A percentile compares a stretch with the other conserved stretches of the same genome.
Conservation (phyloP, 2,113 vertebrate species). For the Odontophorus gujanensis region DNA sequence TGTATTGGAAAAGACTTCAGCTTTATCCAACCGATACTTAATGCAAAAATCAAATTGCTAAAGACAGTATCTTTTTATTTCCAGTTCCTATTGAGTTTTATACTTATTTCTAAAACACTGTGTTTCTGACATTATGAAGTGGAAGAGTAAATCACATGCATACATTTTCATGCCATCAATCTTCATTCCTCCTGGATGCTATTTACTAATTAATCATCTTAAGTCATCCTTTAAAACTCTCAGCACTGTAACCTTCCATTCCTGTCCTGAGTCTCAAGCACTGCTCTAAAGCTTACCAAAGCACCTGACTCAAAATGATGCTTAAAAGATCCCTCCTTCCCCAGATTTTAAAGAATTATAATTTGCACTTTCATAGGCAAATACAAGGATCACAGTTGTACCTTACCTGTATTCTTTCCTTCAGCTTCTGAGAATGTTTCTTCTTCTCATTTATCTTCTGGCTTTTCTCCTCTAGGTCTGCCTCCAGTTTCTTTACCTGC, state of each 20-base stretch:
- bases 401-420: slow-evolving; percentile 90
- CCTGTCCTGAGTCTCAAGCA: background rate
- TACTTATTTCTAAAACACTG: background rate
- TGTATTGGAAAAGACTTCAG: background rate
- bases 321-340: background rate
- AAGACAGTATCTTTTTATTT: background rate
- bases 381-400: background rate
- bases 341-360: background rate
- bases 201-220: background rate
- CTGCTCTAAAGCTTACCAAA: background rate
- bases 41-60: background rate
- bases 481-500: slow-evolving; percentile 87
- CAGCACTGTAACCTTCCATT: background rate
- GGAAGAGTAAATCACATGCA: background rate
- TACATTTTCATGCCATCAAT: background rate
- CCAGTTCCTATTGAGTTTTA: background rate
- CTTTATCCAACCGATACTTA: background rate
- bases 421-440: slow-evolving; percentile 87
- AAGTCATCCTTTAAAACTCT: background rate
- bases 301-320: background rate
- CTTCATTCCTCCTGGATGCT: background rate
- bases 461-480: slow-evolving; percentile 85
- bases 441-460: slow-evolving; percentile 86
- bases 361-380: background rate
- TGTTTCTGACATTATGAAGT: background rate